A percentile compares a stretch with the other conserved stretches of the same genome.
phyloP scores from a whole-genome alignment of 2,888 invertebrate genomes.

The Tyria jacobaeae region DNA sequence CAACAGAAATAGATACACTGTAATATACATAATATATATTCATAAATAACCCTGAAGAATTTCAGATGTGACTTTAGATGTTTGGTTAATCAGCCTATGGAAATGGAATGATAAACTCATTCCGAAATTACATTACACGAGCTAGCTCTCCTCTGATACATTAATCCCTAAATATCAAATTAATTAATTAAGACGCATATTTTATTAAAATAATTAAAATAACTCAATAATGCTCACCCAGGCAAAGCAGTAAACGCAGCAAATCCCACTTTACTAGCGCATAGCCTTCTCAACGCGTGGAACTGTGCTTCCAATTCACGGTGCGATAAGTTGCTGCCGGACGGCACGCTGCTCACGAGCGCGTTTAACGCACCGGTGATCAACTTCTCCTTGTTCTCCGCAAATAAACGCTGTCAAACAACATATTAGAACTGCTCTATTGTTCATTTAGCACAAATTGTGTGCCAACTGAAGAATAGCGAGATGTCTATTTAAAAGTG shows the following conservation, averaged over 20 bases:
- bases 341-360: conserved; percentile 80
- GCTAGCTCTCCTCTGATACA: no score
- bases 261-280: conserved; percentile 99
- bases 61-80: no score
- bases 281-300: conserved; percentile 96
- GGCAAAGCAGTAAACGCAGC: conserved; percentile 96
- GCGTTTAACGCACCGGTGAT: conserved; percentile 96
- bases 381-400: conserved; percentile 99
- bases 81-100: no score
- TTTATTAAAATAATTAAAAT: no score
- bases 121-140: no score
- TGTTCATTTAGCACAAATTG: conserved; percentile 4
- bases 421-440: conserved; percentile 34
- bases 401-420: conserved; percentile 93
- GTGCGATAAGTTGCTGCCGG: conserved; percentile 84
- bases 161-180: no score
- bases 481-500: neutral
- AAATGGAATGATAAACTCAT: no score
- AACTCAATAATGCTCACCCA: conserved; percentile 88
- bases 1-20: no score
- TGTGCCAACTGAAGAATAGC: neutral
- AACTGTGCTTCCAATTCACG: conserved; percentile 97
- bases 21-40: no score
- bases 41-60: no score
- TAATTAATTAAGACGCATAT: no score